These are phyloP conservation scores for Ochropleura plecta DNA, from an alignment of 2,888 invertebrate genomes.

Conservation along the genomic window DNA sequence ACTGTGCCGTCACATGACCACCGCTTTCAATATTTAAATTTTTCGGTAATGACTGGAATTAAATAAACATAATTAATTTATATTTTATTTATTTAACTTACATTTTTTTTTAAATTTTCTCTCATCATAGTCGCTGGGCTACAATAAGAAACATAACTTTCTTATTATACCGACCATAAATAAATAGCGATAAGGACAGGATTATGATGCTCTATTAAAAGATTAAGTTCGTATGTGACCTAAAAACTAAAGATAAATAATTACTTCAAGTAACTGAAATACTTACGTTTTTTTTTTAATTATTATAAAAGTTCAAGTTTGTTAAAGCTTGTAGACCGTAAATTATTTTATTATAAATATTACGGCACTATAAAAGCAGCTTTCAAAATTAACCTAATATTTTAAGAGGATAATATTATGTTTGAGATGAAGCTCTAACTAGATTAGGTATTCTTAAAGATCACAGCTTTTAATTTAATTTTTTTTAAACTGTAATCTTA, in stretches of 20 bases:
- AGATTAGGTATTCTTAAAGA: background rate
- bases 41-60: too few species aligned
- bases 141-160: too few species aligned
- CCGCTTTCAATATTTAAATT: too few species aligned
- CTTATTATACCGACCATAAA: too few species aligned
- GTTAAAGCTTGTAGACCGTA: constrained; percentile 16
- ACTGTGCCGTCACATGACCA: too few species aligned
- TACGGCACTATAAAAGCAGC: background rate
- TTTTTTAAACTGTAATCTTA: too few species aligned
- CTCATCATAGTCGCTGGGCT: too few species aligned
- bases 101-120: too few species aligned
- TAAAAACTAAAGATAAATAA: background rate
- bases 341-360: constrained; percentile 25
- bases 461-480: background rate
- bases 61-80: too few species aligned
- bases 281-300: constrained; percentile 10
- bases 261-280: background rate
- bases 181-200: background rate
- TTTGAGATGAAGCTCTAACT: background rate
- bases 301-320: constrained; percentile 10
- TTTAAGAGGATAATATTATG: constrained; percentile 1
- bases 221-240: background rate
- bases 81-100: too few species aligned
- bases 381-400: constrained; percentile 18
- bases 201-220: background rate